Conservation (phyloP, 2,113 vertebrate genomes). For the Embiotoca jacksoni region DNA sequence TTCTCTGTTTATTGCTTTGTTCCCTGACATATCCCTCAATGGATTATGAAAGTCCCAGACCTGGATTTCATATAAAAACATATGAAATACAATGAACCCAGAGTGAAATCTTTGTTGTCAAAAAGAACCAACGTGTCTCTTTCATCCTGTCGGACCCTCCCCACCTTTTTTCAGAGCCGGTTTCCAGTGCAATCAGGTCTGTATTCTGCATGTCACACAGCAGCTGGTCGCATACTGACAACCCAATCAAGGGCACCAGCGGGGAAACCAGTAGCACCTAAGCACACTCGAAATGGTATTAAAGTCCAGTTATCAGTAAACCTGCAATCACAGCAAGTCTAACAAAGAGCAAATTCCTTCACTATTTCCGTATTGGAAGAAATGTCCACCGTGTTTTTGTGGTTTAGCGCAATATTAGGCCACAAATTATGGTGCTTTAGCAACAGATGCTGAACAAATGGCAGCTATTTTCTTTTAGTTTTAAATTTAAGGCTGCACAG, state of each 20-base stretch:
- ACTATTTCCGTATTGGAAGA: neutral
- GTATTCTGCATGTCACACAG: conserved; percentile 47
- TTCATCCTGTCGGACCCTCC: neutral
- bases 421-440: neutral
- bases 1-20: conserved; percentile 28
- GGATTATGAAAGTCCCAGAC: neutral
- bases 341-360: neutral
- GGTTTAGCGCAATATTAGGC: neutral
- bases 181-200: conserved; percentile 51
- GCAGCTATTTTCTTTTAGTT: conserved; percentile 9
- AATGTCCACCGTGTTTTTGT: conserved; percentile 2
- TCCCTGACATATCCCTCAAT: neutral
- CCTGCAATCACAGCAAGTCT: conserved; percentile 10
- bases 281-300: conserved; percentile 33
- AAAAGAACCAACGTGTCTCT: neutral
- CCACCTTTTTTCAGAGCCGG: neutral
- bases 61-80: conserved; percentile 18
- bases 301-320: conserved; percentile 33
- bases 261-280: conserved; percentile 37
- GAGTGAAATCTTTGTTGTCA: neutral
- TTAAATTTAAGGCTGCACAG: conserved; percentile 17
- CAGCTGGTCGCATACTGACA: conserved; percentile 44
- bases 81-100: conserved; percentile 1
- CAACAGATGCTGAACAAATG: conserved; percentile 16
- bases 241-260: conserved; percentile 54